A percentile compares a stretch with the other conserved stretches of the same genome.
phyloP scores from a whole-genome alignment of 2,797 vertebrate genomes.

The Chaenodraco wilsoni region DNA sequence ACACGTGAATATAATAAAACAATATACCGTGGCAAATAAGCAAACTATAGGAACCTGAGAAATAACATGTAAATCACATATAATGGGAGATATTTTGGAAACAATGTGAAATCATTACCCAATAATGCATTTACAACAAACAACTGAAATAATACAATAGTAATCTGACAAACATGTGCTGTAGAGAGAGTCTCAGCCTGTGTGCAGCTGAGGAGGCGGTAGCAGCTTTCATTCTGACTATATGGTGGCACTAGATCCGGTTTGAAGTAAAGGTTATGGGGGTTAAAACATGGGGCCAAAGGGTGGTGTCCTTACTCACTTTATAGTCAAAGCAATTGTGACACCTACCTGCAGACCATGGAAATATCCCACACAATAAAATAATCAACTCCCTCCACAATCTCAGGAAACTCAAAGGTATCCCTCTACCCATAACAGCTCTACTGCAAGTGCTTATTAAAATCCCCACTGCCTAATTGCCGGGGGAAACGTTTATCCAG shows the following conservation, averaged over 20 bases:
- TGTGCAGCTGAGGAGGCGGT: slow-evolving; percentile 80
- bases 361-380: slow-evolving; percentile 78
- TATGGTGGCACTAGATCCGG: slow-evolving; percentile 91
- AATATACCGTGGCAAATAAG: slow-evolving; percentile 95
- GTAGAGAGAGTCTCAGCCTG: slow-evolving; percentile 52
- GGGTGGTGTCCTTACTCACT: slow-evolving; percentile 87
- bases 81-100: slow-evolving; percentile 84
- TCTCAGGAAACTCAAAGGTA: slow-evolving; percentile 20
- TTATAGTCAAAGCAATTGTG: slow-evolving; percentile 97
- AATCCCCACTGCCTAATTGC: slow-evolving; percentile 39
- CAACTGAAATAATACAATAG: slow-evolving; percentile 44
- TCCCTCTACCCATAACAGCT: slow-evolving; percentile 15
- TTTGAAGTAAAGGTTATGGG: slow-evolving; percentile 86
- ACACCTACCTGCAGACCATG: slow-evolving; percentile 97
- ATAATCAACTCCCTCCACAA: slow-evolving; percentile 31
- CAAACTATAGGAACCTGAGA: slow-evolving; percentile 96
- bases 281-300: slow-evolving; percentile 84
- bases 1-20: slow-evolving; percentile 84
- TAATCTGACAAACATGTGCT: slow-evolving; percentile 31
- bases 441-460: slow-evolving; percentile 60
- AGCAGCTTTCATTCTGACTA: slow-evolving; percentile 83
- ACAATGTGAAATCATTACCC: slow-evolving; percentile 49
- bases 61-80: slow-evolving; percentile 95
- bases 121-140: slow-evolving; percentile 66
- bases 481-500: background rate